Evolutionary conservation across 1,140 invertebrate species (phyloP), one percentile per base, ranked within the genome.

Genomic region (Chironomus tepperi): DNA sequence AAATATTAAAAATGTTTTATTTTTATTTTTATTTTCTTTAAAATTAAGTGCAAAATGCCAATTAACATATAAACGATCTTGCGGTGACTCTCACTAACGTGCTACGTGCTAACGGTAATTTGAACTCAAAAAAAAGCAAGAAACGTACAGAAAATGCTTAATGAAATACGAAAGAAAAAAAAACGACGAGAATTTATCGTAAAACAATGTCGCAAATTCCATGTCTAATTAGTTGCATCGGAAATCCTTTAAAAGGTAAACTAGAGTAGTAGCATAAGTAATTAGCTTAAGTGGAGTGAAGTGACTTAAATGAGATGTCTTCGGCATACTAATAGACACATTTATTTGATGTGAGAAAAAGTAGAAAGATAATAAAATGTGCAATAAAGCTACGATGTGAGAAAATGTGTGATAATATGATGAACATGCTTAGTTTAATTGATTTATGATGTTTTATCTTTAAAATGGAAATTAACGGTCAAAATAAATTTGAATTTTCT

Each of bases 31-130:
- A n/a, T 19, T 21, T 34, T 34, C 5, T 34, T 2, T 2, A 19
- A 70, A 70, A 70, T 70, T 70, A 19, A 70, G 65, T 70, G 65
- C 65, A 70, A 70, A 70, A 70, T 10, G 8, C n/a, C 65, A 70
- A 70, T 70, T 70, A 70, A 21, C 65, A 70, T 70, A 70, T 19
- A 19, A 57, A 57, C 47, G 47, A 5, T 57, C 47, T 15, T 57
- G 47, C 15, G 47, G 47, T 57, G 47, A 57, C 47, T 57, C 47
- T 57, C 65, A 70, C 65, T 70, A 70, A 18, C 19, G 65, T 70
- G 47, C n/a, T 10, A 12, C 9, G n/a, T 57, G n/a, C 18, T 70
- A 70, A 70, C 65, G 65, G 65, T n/a, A 70, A 70, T 70, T 18
- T 70, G 65, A 21, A 70, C 65, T 70, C 65, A 21, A 70, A 70